phyloP scores from a whole-genome alignment of 2,797 vertebrate species.

The Halcyon badia region DNA sequence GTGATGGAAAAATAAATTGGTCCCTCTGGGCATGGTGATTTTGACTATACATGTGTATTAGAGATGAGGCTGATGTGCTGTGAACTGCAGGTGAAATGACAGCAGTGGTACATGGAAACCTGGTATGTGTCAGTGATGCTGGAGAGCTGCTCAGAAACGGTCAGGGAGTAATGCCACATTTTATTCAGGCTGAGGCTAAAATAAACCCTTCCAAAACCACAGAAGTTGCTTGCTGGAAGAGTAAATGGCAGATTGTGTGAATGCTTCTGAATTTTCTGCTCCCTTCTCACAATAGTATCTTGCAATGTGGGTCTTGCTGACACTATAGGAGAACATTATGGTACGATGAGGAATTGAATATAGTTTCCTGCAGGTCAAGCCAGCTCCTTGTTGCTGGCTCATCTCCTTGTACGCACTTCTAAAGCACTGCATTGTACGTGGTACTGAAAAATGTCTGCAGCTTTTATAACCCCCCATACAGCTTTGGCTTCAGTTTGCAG shows the following conservation, averaged over 20 bases:
- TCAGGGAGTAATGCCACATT: neutral
- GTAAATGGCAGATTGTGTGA: constrained; percentile 46
- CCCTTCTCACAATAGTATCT: neutral
- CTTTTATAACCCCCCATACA: constrained; percentile 21
- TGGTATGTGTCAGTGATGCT: neutral
- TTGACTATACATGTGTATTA: constrained; percentile 53
- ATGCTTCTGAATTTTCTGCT: constrained; percentile 19
- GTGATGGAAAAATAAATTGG: constrained; percentile 82
- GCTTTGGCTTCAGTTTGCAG: constrained; percentile 36
- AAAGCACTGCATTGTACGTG: neutral
- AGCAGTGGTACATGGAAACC: neutral
- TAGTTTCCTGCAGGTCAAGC: neutral
- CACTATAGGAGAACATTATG: neutral
- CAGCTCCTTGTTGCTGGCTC: neutral
- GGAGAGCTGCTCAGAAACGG: neutral
- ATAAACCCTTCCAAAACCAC: constrained; percentile 46
- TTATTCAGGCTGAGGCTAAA: constrained; percentile 44
- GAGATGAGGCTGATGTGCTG: constrained; percentile 40
- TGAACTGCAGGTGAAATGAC: constrained; percentile 28
- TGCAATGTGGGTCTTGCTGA: neutral
- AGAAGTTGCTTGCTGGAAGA: constrained; percentile 44
- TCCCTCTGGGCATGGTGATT: constrained; percentile 72
- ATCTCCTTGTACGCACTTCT: neutral
- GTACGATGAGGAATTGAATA: neutral
- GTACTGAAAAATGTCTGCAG: constrained; percentile 14